Evolutionary conservation across 2,113 vertebrate genomes (phyloP), one percentile per base, ranked within the genome.

Genomic region (Mobula birostris): DNA sequence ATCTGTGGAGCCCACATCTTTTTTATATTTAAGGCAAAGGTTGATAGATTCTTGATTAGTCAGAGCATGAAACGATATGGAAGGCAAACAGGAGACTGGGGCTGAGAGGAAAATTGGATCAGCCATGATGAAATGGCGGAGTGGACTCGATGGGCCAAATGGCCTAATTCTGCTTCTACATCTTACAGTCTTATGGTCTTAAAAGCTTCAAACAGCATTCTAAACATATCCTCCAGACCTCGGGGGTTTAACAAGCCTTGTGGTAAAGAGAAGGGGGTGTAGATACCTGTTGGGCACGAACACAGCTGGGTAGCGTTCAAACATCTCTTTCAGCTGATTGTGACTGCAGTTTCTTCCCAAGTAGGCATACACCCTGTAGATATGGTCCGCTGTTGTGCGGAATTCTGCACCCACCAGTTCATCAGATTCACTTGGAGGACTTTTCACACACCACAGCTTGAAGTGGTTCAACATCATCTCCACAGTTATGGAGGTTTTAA

Each of bases 221-320:
- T 5, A 61, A 94, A 36, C 68, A 24, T 56, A 0, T 61, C 85
- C 21, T 95, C 27, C 61, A 63, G 21, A 48, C 24, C 19, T 17
- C 92, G 12, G 6, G 19, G 19, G 15, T 72, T 36, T 29, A 94
- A 40, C 4, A 78, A 85, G 17, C 27, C 12, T 32, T 12, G 68
- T 1, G 7, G 61, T 66, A 32, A 90, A 90, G 29, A 29, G 29
- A 66, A 24, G 40, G 48, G 78, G n/a, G 7, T 24, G 21, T 40
- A 24, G 66, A 76, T 88, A 97, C 97, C 96, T 96, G 17, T 95
- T 56, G 1, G 96, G 96, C 15, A 97, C 95, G 82, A 97, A 97
- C 8, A 97, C 97, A 48, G 97, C 97, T 0, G 97, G 97, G 0
- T 94, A 96, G 19, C 96, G 96, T 94, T 96, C 95, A 95, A 97